Percentiles rank a stretch among this genome's conserved stretches.
These are phyloP conservation scores for Globodera ellingtonae DNA, from an alignment of 1,140 invertebrate genomes.

Conservation along the genomic window DNA sequence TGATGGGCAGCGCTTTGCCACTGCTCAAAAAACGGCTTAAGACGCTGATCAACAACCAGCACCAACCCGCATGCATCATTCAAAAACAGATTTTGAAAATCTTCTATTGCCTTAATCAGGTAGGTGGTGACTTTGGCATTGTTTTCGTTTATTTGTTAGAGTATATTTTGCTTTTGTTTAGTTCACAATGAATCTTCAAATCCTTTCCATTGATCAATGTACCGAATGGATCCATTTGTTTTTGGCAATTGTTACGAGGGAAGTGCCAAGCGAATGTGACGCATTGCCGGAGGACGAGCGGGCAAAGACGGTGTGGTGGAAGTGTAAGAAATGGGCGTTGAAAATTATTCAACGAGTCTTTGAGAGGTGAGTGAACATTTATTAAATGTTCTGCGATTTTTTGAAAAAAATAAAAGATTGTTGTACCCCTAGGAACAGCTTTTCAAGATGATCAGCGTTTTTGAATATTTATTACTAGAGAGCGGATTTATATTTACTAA, in stretches of 20 bases:
- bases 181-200: conserved; percentile 85
- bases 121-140: conserved; percentile 60
- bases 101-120: conserved; percentile 88
- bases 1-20: conserved; percentile 89
- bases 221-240: conserved; percentile 95
- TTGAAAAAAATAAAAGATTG: too few relatives aligned
- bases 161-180: conserved; percentile 66
- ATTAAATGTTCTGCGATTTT: neutral
- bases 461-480: too few relatives aligned
- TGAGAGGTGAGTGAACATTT: conserved; percentile 74
- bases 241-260: conserved; percentile 70
- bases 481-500: too few relatives aligned
- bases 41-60: conserved; percentile 79
- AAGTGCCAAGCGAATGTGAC: conserved; percentile 81
- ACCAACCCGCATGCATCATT: conserved; percentile 82
- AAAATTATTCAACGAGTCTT: conserved; percentile 91
- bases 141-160: conserved; percentile 32
- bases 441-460: too few relatives aligned
- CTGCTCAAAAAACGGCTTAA: conserved; percentile 84
- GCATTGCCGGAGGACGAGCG: conserved; percentile 78
- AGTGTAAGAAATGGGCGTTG: conserved; percentile 96
- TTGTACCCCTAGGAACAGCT: too few relatives aligned
- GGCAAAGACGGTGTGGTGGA: conserved; percentile 87
- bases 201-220: conserved; percentile 85
- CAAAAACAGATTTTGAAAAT: conserved; percentile 97